Conservation (phyloP, 2,888 invertebrate genomes). For the Conomelus anceps region DNA sequence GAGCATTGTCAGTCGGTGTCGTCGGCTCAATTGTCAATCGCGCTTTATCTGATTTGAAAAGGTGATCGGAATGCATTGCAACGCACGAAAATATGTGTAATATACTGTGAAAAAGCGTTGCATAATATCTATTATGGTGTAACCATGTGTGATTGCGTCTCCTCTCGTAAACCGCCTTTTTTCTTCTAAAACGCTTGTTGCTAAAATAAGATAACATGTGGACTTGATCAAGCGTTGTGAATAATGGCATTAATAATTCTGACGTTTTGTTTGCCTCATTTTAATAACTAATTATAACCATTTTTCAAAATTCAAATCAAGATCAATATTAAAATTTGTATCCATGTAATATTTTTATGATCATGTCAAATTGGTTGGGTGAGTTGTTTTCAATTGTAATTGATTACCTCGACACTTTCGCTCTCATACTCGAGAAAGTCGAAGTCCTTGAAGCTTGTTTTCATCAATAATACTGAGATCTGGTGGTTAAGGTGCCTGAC, state of each 20-base stretch:
- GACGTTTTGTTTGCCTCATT: no score
- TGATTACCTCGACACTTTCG: conserved; percentile 89
- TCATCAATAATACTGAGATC: no score
- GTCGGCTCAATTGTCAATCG: not conserved
- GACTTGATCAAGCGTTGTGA: no score
- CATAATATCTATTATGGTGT: not conserved
- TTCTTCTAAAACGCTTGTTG: not conserved
- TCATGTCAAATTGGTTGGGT: no score
- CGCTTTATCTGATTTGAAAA: not conserved
- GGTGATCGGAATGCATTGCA: not conserved
- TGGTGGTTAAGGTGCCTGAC: no score
- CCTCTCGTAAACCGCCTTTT: not conserved
- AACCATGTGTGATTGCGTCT: not conserved
- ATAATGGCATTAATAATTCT: no score
- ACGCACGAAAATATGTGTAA: not conserved
- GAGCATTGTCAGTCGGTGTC: not conserved
- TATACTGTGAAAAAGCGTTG: not conserved
- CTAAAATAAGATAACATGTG: not conserved
- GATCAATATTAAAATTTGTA: no score
- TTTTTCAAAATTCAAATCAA: no score
- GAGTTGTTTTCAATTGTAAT: no score
- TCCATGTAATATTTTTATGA: no score
- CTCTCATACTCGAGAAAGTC: conserved; percentile 98
- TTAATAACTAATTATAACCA: no score
- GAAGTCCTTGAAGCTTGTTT: conserved; percentile 98